Evolutionary conservation across 1,140 invertebrate genomes (phyloP), one percentile per base, ranked within the genome.

Genomic region (Diorhabda carinulata): DNA sequence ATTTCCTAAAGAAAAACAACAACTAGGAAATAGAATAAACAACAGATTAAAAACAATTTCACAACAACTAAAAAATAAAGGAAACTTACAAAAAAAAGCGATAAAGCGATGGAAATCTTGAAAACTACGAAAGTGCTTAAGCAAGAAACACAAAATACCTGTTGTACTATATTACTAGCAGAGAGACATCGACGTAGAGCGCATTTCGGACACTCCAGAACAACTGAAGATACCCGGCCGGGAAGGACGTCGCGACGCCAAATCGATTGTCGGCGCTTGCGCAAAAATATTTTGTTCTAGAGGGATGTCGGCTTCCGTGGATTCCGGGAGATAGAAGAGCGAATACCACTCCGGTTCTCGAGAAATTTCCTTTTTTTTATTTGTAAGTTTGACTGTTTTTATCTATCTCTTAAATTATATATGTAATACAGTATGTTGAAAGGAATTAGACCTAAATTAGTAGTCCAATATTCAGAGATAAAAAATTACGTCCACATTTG

Each of bases 211-310:
- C 71, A 69, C 73, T 74, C 74, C 71, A 67, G 73, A 71, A 66
- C 68, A 72, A 77, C 76, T 77, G 76, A 72, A 67, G 72, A 72
- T 73, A 65, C 67, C 71, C 69, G 71, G 72, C 63, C 43, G 25
- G 43, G 63, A n/a, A 60, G 41, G 72, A 65, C 73, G 74, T 69
- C 73, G 74, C 69, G 74, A 77, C 74, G 76, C 72, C 73, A 72
- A 73, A 77, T 77, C 76, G 76, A 77, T 77, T 68, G 67, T 43
- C 70, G 68, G 64, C 74, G 72, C 73, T 59, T 73, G 76, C 76
- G 74, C 70, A 68, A 63, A 5, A 10, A 4, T 5, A 9, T 40
- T 9, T 47, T 25, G 45, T 2, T 64, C 63, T 43, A 42, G 63
- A 64, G 43, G 25, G 25, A 43, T 10, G 63, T 57, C 63, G 25